phyloP scores from a whole-genome alignment of 2,797 vertebrate species.

The Xiphorhynchus erythropygius region DNA sequence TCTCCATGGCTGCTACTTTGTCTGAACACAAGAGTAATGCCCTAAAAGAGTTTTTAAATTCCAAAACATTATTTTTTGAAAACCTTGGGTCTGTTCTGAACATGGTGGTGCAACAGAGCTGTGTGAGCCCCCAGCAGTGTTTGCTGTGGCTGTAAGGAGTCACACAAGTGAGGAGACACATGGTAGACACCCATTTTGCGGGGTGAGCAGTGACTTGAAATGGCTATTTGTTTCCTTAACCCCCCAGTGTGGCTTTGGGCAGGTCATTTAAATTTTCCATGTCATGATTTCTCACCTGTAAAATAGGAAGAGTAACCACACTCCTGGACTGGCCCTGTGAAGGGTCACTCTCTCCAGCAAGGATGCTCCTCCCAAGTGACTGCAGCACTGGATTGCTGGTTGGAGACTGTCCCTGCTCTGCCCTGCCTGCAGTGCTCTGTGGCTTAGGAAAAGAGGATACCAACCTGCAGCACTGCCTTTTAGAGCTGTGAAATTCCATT shows the following conservation, averaged over 20 bases:
- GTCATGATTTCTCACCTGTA: not conserved
- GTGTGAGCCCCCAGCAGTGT: not conserved
- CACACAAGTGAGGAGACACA: fast-evolving
- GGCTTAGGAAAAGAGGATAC: not conserved
- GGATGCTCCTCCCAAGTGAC: not conserved
- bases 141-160: not conserved
- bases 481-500: not conserved
- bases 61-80: not conserved
- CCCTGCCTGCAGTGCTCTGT: not conserved
- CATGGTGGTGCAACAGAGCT: fast-evolving
- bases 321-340: not conserved
- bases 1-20: not conserved
- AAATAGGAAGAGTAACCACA: not conserved
- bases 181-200: not conserved
- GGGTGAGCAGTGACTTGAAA: not conserved
- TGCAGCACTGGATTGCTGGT: not conserved
- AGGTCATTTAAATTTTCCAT: fast-evolving
- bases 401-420: not conserved
- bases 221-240: not conserved
- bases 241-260: not conserved
- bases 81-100: not conserved
- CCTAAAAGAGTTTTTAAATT: not conserved
- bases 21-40: not conserved
- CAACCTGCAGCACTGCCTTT: not conserved
- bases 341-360: not conserved